phyloP scores from a whole-genome alignment of 2,888 invertebrate species.

The Chydorus sphaericus region DNA sequence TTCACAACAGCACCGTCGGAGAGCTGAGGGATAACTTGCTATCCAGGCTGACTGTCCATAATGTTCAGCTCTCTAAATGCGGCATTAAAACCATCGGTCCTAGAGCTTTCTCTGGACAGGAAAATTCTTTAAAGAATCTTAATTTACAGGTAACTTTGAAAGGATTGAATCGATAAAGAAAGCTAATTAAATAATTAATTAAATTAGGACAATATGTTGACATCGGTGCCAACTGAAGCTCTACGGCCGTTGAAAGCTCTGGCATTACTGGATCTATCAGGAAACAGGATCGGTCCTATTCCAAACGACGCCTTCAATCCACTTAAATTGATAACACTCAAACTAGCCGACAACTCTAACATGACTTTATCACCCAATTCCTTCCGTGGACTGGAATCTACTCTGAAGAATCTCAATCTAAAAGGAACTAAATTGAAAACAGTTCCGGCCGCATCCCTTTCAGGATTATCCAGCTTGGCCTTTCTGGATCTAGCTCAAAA shows the following conservation, averaged over 20 bases:
- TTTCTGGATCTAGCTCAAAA: slow-evolving; percentile 83
- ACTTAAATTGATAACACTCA: slow-evolving; percentile 57
- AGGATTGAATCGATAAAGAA: too few species aligned
- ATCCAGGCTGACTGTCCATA: slow-evolving; percentile 53
- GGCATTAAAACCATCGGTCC: slow-evolving; percentile 52
- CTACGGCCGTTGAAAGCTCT: slow-evolving; percentile 51
- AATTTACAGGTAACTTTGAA: too few species aligned
- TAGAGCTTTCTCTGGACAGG: slow-evolving; percentile 69
- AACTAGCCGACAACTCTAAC: slow-evolving; percentile 68
- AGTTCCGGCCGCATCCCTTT: slow-evolving; percentile 56
- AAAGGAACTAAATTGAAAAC: slow-evolving; percentile 69
- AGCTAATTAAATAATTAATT: too few species aligned
- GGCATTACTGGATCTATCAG: slow-evolving; percentile 66
- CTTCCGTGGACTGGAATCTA: slow-evolving; percentile 61
- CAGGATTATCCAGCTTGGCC: slow-evolving; percentile 60
- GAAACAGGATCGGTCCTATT: slow-evolving; percentile 56
- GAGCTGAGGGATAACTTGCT: slow-evolving; percentile 49
- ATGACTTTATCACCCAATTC: slow-evolving; percentile 53
- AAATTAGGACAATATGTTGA: slow-evolving; percentile 47
- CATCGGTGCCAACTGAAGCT: slow-evolving; percentile 58
- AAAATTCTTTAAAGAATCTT: slow-evolving; percentile 58
- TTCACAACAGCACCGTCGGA: slow-evolving; percentile 70
- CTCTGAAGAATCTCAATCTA: slow-evolving; percentile 72
- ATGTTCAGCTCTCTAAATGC: slow-evolving; percentile 72
- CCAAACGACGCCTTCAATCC: slow-evolving; percentile 60